A percentile compares a stretch with the other conserved stretches of the same genome.
Evolutionary conservation across 2,888 invertebrate species (phyloP).

Genomic region (Pharmacophagus antenor): DNA sequence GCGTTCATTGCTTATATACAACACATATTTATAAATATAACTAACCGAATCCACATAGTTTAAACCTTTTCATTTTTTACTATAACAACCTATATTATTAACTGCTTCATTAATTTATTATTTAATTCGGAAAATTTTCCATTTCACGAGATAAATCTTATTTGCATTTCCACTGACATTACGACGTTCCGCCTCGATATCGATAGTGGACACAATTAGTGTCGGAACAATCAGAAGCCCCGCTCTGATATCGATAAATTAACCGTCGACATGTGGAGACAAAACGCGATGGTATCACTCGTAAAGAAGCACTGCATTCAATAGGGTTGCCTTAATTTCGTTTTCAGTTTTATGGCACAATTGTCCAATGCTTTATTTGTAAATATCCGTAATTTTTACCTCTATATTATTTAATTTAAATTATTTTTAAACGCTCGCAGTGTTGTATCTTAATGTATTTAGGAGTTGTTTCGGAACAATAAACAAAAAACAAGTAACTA

Average conservation of each 20-base stretch:
- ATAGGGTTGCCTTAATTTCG: constrained; percentile 35
- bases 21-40: not conserved
- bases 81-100: not conserved
- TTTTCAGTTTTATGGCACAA: constrained; percentile 18
- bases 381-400: no score
- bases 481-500: no score
- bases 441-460: no score
- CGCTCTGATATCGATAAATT: constrained; percentile 62
- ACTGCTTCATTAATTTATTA: not conserved
- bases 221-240: constrained; percentile 61
- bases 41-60: not conserved
- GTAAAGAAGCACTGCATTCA: constrained; percentile 29
- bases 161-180: constrained; percentile 56
- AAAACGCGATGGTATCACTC: constrained; percentile 70
- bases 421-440: no score
- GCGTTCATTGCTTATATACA: not conserved
- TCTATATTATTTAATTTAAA: no score
- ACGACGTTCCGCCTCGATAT: constrained; percentile 47
- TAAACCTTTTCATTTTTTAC: no score
- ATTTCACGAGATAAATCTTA: constrained; percentile 38
- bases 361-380: not conserved
- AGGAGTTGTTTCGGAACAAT: no score
- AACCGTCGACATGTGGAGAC: constrained; percentile 62
- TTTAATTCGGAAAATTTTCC: not conserved
- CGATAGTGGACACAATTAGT: constrained; percentile 74